These are phyloP conservation scores for Hippocampus zosterae DNA, from an alignment of 2,113 vertebrate genomes.

Conservation along the genomic window DNA sequence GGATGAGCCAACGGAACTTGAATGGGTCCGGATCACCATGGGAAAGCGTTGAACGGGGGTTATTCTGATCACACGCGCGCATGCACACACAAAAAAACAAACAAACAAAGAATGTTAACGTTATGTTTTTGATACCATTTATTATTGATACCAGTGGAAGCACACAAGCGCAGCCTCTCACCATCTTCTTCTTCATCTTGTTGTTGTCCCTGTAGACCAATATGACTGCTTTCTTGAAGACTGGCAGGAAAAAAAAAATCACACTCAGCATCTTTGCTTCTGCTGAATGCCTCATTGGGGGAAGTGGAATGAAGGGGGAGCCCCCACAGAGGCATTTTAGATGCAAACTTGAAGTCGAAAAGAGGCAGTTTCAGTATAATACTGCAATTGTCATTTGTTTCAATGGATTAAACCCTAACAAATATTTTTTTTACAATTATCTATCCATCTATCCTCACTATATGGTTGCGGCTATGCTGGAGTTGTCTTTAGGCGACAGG, in stretches of 20 bases:
- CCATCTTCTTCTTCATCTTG: slow-evolving; percentile 95
- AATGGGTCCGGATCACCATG: slow-evolving; percentile 86
- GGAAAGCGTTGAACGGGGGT: slow-evolving; percentile 74
- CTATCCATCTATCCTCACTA: too few relatives aligned
- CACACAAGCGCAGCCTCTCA: slow-evolving; percentile 57
- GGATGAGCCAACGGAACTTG: slow-evolving; percentile 96
- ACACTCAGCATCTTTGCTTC: slow-evolving; percentile 46
- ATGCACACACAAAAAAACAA: not conserved
- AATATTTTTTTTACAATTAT: too few relatives aligned
- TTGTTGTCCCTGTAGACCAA: slow-evolving; percentile 90
- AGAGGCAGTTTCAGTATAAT: slow-evolving; percentile 17
- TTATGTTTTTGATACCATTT: not conserved
- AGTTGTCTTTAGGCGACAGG: too few relatives aligned
- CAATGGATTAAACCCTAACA: too few relatives aligned
- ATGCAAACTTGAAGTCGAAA: slow-evolving; percentile 41
- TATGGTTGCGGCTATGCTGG: too few relatives aligned
- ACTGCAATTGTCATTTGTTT: not conserved
- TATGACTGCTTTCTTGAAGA: slow-evolving; percentile 97
- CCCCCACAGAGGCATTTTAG: slow-evolving; percentile 42
- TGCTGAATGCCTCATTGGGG: slow-evolving; percentile 41
- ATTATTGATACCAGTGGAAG: slow-evolving; percentile 7
- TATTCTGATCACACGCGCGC: slow-evolving; percentile 57
- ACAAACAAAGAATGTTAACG: not conserved
- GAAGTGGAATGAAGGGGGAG: slow-evolving; percentile 18
- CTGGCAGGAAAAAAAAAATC: slow-evolving; percentile 65